phyloP scores from a whole-genome alignment of 1,140 invertebrate species.

The Brachionus asplanchnoidis region DNA sequence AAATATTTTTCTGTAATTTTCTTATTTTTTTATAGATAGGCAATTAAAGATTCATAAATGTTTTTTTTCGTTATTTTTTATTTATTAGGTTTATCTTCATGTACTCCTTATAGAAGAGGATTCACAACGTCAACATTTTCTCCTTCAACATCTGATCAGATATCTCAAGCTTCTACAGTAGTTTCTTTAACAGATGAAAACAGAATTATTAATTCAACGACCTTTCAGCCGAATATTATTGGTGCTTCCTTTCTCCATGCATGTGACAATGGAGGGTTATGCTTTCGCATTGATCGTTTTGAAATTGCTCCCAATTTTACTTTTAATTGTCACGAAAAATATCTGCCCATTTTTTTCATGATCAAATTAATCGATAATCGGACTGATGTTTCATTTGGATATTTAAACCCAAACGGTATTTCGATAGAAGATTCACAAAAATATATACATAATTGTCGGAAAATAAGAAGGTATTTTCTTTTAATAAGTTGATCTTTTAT shows the following conservation, averaged over 20 bases:
- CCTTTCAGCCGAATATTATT: background rate
- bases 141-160: background rate
- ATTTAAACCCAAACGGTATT: background rate
- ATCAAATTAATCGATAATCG: constrained; percentile 8
- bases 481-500: background rate
- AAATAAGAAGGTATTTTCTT: background rate
- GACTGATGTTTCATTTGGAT: background rate
- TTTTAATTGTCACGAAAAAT: constrained; percentile 13
- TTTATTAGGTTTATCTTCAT: background rate
- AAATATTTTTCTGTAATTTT: background rate
- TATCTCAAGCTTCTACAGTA: background rate
- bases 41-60: background rate
- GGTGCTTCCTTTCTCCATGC: background rate
- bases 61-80: background rate
- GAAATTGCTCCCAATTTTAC: background rate
- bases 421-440: background rate
- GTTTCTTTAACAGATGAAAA: background rate
- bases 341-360: background rate
- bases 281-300: background rate
- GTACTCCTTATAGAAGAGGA: background rate
- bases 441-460: background rate
- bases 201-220: background rate
- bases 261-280: background rate
- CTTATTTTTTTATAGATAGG: background rate
- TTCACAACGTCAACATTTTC: background rate